These are phyloP conservation scores for Crotalus horridus DNA, from an alignment of 2,113 vertebrate genomes.

Conservation along the genomic window DNA sequence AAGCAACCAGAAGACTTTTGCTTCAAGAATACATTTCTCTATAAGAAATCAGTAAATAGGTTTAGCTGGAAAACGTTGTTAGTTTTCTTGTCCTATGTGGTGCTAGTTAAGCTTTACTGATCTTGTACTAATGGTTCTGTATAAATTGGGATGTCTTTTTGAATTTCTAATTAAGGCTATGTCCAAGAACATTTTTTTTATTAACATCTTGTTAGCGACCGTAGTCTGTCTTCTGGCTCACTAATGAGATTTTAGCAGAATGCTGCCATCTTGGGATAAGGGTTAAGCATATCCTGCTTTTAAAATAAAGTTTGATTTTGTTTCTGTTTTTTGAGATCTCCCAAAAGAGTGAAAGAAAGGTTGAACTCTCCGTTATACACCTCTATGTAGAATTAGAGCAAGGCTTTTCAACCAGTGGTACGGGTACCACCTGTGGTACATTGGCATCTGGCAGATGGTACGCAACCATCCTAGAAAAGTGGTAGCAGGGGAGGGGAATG, in stretches of 20 bases:
- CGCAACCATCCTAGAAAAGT: no score
- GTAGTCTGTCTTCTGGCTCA: neutral
- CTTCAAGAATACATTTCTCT: neutral
- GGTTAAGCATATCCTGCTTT: neutral
- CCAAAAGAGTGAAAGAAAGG: neutral
- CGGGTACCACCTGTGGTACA: no score
- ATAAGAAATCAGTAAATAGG: neutral
- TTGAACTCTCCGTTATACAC: neutral
- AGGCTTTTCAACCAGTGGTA: no score
- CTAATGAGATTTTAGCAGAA: neutral
- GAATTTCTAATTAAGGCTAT: neutral
- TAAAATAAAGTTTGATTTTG: neutral
- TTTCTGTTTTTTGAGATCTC: neutral
- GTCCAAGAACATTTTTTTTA: neutral
- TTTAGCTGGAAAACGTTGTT: neutral
- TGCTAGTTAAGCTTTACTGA: neutral
- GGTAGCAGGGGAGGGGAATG: no score
- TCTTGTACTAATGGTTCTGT: neutral
- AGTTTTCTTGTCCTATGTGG: neutral
- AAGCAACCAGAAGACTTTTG: neutral
- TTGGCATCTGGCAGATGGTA: no score
- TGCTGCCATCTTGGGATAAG: neutral
- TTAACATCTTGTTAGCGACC: neutral
- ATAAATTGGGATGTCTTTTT: neutral
- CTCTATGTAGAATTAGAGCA: neutral